phyloP scores from a whole-genome alignment of 2,888 invertebrate species.

The Mesorhabditis spiculigera region DNA sequence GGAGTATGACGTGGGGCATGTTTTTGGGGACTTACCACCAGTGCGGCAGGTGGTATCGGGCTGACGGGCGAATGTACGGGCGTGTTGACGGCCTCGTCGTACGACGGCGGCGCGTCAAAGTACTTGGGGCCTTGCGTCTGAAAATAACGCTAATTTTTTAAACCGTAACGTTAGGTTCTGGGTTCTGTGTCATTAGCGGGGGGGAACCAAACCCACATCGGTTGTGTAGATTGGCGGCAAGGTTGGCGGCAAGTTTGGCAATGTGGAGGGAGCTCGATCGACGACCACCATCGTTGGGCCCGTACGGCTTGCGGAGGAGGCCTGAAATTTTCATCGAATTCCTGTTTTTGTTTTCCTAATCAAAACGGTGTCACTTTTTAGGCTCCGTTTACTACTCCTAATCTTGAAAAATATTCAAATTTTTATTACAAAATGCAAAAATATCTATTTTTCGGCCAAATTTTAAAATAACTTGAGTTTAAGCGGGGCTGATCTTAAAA shows the following conservation, averaged over 20 bases:
- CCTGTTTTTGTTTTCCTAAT: too few relatives aligned
- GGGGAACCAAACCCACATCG: neutral
- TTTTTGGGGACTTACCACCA: neutral
- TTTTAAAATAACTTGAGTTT: neutral
- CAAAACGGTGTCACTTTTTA: too few relatives aligned
- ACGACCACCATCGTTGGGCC: neutral
- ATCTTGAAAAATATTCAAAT: too few relatives aligned
- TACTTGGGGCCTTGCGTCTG: constrained; percentile 2
- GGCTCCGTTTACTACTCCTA: too few relatives aligned
- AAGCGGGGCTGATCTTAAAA: neutral
- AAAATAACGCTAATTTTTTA: neutral
- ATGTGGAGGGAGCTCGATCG: neutral
- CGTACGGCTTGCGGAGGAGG: too few relatives aligned
- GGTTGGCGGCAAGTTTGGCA: neutral
- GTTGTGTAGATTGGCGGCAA: neutral
- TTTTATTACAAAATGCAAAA: too few relatives aligned
- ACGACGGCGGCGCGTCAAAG: neutral
- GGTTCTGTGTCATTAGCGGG: too few relatives aligned
- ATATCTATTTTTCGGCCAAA: neutral
- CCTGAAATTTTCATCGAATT: too few relatives aligned
- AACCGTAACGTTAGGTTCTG: too few relatives aligned
- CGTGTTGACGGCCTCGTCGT: neutral
- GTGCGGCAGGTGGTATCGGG: neutral
- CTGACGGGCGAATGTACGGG: neutral
- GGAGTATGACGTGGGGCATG: too few relatives aligned